Percentiles rank a stretch among this genome's conserved stretches.
These are phyloP conservation scores for Zosterops borbonicus DNA, from an alignment of 2,113 vertebrate genomes.

Conservation along the genomic window DNA sequence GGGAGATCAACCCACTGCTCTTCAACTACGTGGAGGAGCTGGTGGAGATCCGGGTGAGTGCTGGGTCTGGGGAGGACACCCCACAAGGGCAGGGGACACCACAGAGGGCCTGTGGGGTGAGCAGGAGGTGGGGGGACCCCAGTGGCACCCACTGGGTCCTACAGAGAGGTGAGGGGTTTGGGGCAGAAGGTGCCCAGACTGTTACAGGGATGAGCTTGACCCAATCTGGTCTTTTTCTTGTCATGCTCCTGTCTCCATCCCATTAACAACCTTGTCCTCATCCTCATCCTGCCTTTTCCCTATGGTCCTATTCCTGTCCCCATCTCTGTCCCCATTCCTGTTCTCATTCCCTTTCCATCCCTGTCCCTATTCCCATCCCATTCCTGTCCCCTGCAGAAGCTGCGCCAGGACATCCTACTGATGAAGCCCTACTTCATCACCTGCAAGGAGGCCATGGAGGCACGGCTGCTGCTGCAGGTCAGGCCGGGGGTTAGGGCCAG, in stretches of 20 bases:
- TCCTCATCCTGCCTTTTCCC: neutral
- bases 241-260: neutral
- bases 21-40: slow-evolving; percentile 98
- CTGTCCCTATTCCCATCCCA: too few species aligned
- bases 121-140: neutral
- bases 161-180: too few species aligned
- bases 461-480: slow-evolving; percentile 91
- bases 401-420: slow-evolving; percentile 94
- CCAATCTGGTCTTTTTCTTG: neutral
- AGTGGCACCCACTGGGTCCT: neutral
- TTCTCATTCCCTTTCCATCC: neutral
- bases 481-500: accelerated
- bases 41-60: slow-evolving; percentile 90
- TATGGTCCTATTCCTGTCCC: neutral
- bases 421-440: slow-evolving; percentile 99
- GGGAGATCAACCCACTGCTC: slow-evolving; percentile 94
- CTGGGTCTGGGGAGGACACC: neutral
- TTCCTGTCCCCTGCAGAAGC: slow-evolving; percentile 79
- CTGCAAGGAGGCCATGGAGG: slow-evolving; percentile 97
- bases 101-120: neutral
- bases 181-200: neutral
- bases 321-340: neutral
- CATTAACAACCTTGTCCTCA: neutral
- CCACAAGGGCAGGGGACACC: neutral
- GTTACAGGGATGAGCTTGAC: neutral